Base-by-base conservation (phyloP, 1,140 invertebrate species). In the Drosophila prosaltans region DNA sequence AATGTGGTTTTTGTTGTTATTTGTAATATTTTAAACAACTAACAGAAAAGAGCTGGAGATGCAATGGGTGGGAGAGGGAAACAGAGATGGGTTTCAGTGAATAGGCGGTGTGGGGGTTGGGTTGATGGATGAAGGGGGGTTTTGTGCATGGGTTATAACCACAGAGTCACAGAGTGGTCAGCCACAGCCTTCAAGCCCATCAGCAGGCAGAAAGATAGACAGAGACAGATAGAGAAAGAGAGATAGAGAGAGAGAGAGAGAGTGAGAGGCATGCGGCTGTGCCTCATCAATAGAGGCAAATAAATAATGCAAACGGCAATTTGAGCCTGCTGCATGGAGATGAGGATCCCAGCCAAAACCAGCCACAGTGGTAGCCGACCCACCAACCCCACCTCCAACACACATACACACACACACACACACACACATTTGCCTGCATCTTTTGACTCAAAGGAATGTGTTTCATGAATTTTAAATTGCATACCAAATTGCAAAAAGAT, bases 401-500 rank as follows among this genome's bases (percentile, higher is more conserved):
- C 51, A 43, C 32, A 61, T n/a, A 32, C 5, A 24, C n/a, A 36
- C 36, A 16, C 63, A 54, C 62, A 62, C 1, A 55, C 9, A 10
- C n/a, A 59, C 24, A 61, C 67, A 80, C 80, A 89, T 89, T 89
- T 89, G 84, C 80, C 84, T 89, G 84, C 84, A 81, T 89, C 84
- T 89, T 89, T 89, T 80, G 73, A 90, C 73, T 90, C 79, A 90
- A 90, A 90, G 81, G 86, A 90, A 90, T 90, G 86, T 90, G 86
- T 86, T 90, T 90, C 86, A 90, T 90, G 86, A 90, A 90, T 90
- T 90, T 90, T 90, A 90, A 90, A 90, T 90, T 90, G 86, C 86
- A 80, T 90, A 88, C 80, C 80, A 86, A 90, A 89, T 89, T 89
- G 84, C 84, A 89, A 89, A 89, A 90, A 90, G 86, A 90, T 90